These are phyloP conservation scores for Drosophila quadrilineata DNA, from an alignment of 1,140 invertebrate species.

Conservation along the genomic window DNA sequence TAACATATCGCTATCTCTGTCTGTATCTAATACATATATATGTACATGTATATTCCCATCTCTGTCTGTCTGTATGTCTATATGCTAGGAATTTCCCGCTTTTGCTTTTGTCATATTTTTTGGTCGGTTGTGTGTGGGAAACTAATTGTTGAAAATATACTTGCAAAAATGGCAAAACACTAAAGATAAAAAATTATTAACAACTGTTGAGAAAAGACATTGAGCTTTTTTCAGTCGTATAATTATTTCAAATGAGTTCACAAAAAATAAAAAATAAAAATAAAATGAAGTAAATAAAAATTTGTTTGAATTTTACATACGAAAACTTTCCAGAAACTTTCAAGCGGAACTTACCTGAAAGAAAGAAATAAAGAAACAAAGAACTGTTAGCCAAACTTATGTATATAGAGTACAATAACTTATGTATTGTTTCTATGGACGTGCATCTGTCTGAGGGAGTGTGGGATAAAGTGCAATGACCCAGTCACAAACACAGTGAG, in stretches of 20 bases:
- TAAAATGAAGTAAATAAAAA: neutral
- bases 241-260: constrained; percentile 73
- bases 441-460: no score
- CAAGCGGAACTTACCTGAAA: constrained; percentile 59
- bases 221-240: constrained; percentile 30
- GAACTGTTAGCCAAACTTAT: constrained; percentile 44
- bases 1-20: no score
- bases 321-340: constrained; percentile 36
- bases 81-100: constrained; percentile 63
- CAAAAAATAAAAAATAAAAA: constrained; percentile 40
- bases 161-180: constrained; percentile 18
- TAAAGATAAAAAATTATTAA: constrained; percentile 19
- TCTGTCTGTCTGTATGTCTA: neutral
- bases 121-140: constrained; percentile 57
- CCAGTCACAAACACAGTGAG: constrained; percentile 24
- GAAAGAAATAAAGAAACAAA: constrained; percentile 9
- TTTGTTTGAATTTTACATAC: no score
- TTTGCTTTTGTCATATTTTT: constrained; percentile 60
- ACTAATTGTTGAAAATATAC: constrained; percentile 60
- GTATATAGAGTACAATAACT: constrained; percentile 38
- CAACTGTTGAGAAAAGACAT: constrained; percentile 34
- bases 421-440: no score
- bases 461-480: constrained; percentile 50
- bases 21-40: no score
- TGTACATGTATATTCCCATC: no score